Evolutionary conservation across 2,888 invertebrate species (phyloP).

Genomic region (Salticus scenicus): DNA sequence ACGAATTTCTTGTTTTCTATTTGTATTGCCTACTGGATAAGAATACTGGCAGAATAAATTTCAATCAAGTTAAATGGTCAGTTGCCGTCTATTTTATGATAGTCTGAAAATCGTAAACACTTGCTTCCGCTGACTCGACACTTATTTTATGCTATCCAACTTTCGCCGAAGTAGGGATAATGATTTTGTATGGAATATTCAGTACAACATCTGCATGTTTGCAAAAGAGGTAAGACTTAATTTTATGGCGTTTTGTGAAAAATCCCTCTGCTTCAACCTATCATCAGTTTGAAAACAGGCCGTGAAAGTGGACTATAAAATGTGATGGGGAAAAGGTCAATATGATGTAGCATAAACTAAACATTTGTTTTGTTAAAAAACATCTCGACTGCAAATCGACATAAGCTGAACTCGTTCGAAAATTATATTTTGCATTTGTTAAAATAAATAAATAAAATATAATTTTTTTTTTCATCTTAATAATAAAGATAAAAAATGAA

Average conservation of each 20-base stretch:
- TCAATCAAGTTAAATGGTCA: neutral
- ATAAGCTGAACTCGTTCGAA: too few relatives aligned
- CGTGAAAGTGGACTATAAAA: neutral
- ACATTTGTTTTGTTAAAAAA: too few relatives aligned
- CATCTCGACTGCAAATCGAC: too few relatives aligned
- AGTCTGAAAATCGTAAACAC: slow-evolving; percentile 24
- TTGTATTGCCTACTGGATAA: too few relatives aligned
- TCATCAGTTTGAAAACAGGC: neutral
- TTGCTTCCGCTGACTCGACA: slow-evolving; percentile 25
- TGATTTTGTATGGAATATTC: neutral
- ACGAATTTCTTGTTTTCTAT: too few relatives aligned
- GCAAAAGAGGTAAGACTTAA: neutral
- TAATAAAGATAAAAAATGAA: too few relatives aligned
- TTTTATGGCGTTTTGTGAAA: slow-evolving; percentile 18
- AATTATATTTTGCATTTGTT: too few relatives aligned
- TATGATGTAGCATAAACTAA: too few relatives aligned
- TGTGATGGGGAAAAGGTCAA: too few relatives aligned
- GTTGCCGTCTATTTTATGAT: neutral
- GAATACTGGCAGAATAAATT: too few relatives aligned
- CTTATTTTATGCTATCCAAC: slow-evolving; percentile 33
- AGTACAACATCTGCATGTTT: neutral
- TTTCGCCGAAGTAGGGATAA: neutral
- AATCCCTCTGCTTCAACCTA: neutral
- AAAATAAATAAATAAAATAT: too few relatives aligned
- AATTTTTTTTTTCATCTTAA: too few relatives aligned